Evolutionary conservation across 92 coral and sea anemone genomes (phyloP).

Genomic region (Zoanthus solanderi): DNA sequence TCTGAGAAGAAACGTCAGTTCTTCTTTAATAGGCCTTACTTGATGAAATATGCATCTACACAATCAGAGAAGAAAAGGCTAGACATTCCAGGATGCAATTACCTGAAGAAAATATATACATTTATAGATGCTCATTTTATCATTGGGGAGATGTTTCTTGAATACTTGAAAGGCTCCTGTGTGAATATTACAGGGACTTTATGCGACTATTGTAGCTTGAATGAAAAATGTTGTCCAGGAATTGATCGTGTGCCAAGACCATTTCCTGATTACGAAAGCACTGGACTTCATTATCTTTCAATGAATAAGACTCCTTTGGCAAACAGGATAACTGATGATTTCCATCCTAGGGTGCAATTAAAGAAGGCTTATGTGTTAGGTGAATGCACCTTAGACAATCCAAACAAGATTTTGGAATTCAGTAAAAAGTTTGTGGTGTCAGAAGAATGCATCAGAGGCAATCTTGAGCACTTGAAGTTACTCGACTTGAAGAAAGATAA

Average conservation of each 20-base stretch:
- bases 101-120: conserved; percentile 15
- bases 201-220: conserved; percentile 39
- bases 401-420: conserved; percentile 57
- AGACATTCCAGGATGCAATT: conserved; percentile 41
- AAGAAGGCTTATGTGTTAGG: conserved; percentile 52
- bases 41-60: conserved; percentile 71
- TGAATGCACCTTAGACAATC: conserved; percentile 56
- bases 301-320: conserved; percentile 36
- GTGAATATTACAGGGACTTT: conserved; percentile 26
- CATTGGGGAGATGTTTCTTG: conserved; percentile 33
- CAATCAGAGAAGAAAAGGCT: conserved; percentile 57
- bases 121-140: conserved; percentile 28
- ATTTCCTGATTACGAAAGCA: conserved; percentile 48
- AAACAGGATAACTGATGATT: conserved; percentile 62
- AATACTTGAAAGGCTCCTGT: conserved; percentile 50
- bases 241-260: conserved; percentile 55
- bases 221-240: conserved; percentile 54
- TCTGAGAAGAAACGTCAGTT: conserved; percentile 50
- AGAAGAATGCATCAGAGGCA: conserved; percentile 59
- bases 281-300: conserved; percentile 53
- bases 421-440: conserved; percentile 55
- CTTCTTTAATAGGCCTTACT: conserved; percentile 55
- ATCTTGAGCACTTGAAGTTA: conserved; percentile 61
- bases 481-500: conserved; percentile 52
- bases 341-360: conserved; percentile 55